Percentiles rank a stretch among this genome's conserved stretches.
These are phyloP conservation scores for Drosophila parthenogenetica DNA, from an alignment of 2,888 invertebrate species.

Conservation along the genomic window DNA sequence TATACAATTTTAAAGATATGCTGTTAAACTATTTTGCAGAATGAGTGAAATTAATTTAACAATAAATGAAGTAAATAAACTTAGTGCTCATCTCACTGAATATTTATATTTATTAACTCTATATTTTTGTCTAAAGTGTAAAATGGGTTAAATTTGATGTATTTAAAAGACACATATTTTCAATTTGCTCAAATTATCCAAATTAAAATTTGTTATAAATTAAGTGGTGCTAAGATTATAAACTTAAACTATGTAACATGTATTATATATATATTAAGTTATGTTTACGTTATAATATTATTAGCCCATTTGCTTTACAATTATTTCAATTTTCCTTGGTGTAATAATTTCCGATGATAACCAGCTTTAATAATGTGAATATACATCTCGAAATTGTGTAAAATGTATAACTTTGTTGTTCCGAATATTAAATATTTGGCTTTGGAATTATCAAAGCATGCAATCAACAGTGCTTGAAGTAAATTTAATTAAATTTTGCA, in stretches of 20 bases:
- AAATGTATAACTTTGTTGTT: conserved; percentile 22
- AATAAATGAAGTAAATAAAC: not conserved
- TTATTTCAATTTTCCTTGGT: conserved; percentile 30
- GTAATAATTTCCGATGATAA: conserved; percentile 29
- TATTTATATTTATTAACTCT: not conserved
- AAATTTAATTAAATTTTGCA: conserved; percentile 64
- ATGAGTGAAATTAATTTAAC: conserved; percentile 4
- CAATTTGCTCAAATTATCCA: not conserved
- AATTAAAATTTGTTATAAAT: not conserved
- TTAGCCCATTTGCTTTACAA: conserved; percentile 1
- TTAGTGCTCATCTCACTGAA: not conserved
- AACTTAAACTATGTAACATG: not conserved
- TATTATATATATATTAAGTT: not conserved
- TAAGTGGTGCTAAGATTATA: not conserved
- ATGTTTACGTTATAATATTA: not conserved
- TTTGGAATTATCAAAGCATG: conserved; percentile 56
- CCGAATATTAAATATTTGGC: conserved; percentile 50
- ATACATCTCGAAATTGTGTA: conserved; percentile 34
- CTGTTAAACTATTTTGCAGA: conserved; percentile 22
- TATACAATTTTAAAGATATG: conserved; percentile 45
- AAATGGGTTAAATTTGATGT: not conserved
- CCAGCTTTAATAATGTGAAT: conserved; percentile 22
- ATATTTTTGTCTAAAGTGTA: no score
- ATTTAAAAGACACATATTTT: not conserved
- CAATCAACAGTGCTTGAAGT: conserved; percentile 50